Percentiles rank a stretch among this genome's conserved stretches.
Conservation (phyloP, 2,888 invertebrate genomes). For the Amblyjoppa fuscipennis region DNA sequence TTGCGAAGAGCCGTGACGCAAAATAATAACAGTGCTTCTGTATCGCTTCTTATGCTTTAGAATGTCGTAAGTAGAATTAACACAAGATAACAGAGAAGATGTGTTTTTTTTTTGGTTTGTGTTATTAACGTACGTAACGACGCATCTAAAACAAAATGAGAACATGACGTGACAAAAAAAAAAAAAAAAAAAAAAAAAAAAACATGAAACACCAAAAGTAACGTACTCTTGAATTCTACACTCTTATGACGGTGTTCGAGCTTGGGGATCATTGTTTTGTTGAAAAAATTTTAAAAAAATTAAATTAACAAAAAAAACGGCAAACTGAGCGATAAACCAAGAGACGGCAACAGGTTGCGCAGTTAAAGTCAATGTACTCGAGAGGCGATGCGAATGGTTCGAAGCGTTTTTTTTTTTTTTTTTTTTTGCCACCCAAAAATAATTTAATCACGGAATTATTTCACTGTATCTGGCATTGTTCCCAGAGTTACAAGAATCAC, state of each 20-base stretch:
- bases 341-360: conserved; percentile 46
- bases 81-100: conserved; percentile 66
- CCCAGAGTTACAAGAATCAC: conserved; percentile 64
- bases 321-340: too few relatives aligned
- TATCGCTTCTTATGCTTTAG: conserved; percentile 78
- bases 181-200: neutral
- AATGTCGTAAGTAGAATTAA: conserved; percentile 82
- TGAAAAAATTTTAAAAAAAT: neutral
- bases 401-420: conserved; percentile 8
- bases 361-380: conserved; percentile 50
- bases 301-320: neutral
- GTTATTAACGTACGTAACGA: conserved; percentile 23
- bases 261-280: too few relatives aligned
- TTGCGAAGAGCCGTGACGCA: conserved; percentile 39
- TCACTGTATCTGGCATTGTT: conserved; percentile 57
- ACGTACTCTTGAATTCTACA: too few relatives aligned
- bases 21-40: conserved; percentile 71
- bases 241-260: too few relatives aligned
- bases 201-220: too few relatives aligned
- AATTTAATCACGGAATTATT: conserved; percentile 14
- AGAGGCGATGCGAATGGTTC: neutral
- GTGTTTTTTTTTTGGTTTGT: neutral
- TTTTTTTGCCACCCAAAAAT: neutral
- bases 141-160: neutral
- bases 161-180: neutral